Conservation (phyloP, 2,113 vertebrate species). For the Bos indicus region DNA sequence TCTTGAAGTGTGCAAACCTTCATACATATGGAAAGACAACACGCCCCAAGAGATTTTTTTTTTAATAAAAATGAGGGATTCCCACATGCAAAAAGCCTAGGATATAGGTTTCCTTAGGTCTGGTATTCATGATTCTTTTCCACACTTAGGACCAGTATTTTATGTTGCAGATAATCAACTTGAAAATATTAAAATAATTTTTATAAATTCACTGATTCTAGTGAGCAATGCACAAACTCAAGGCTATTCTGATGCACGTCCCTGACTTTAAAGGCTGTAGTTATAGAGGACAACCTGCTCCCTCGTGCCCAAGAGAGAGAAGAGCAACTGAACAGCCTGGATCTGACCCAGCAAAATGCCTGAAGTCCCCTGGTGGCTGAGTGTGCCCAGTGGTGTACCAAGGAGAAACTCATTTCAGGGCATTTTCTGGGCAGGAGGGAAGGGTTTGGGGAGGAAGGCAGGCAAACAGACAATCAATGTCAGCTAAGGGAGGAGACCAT, state of each 20-base stretch:
- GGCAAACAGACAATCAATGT: not conserved
- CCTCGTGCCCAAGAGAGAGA: not conserved
- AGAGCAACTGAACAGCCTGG: not conserved
- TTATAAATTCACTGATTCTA: not conserved
- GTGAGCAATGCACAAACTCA: not conserved
- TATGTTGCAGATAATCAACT: not conserved
- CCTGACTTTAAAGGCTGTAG: constrained; percentile 12
- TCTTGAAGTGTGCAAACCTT: not conserved
- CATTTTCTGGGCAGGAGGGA: not conserved
- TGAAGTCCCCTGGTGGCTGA: not conserved
- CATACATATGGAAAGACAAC: not conserved
- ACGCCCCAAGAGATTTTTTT: not conserved
- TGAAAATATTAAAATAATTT: not conserved
- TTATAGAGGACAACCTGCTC: constrained; percentile 12
- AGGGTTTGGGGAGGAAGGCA: not conserved
- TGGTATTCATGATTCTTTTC: not conserved
- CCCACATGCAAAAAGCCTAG: not conserved
- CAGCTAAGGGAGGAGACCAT: not conserved
- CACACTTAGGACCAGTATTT: not conserved
- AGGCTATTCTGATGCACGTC: not conserved
- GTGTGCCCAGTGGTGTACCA: not conserved
- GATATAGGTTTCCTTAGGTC: not conserved
- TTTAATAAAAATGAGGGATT: not conserved
- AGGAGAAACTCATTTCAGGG: not conserved
- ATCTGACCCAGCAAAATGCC: constrained; percentile 31